A percentile compares a stretch with the other conserved stretches of the same genome.
Evolutionary conservation across 2,888 invertebrate species (phyloP).

Genomic region (Busseola fusca): DNA sequence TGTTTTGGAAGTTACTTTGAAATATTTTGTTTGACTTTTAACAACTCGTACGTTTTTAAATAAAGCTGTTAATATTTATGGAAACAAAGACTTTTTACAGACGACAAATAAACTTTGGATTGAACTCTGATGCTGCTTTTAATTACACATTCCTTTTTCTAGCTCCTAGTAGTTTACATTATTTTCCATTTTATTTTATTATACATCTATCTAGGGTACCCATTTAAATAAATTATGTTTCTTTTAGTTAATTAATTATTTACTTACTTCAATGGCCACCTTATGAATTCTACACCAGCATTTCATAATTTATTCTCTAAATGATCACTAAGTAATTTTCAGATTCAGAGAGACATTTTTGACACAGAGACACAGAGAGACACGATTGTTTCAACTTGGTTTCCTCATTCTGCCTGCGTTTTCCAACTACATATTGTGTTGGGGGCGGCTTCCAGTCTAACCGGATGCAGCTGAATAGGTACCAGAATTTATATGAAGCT

Average conservation of each 20-base stretch:
- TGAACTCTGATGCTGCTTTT: background rate
- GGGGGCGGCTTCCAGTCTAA: background rate
- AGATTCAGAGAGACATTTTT: no score
- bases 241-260: no score
- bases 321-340: background rate
- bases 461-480: background rate
- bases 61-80: background rate
- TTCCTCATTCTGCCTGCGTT: background rate
- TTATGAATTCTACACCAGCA: background rate
- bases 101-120: background rate
- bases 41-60: background rate
- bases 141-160: conserved; percentile 3
- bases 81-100: background rate
- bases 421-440: background rate
- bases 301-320: background rate
- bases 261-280: no score
- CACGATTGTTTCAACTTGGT: background rate
- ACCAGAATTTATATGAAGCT: no score
- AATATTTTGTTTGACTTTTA: conserved; percentile 32
- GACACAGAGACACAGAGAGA: no score
- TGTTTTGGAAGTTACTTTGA: conserved; percentile 32
- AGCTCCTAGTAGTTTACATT: background rate
- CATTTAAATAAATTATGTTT: background rate
- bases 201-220: no score
- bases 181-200: background rate